Base-by-base conservation (phyloP, 2,888 invertebrate genomes). In the Bruchidius siliquastri region DNA sequence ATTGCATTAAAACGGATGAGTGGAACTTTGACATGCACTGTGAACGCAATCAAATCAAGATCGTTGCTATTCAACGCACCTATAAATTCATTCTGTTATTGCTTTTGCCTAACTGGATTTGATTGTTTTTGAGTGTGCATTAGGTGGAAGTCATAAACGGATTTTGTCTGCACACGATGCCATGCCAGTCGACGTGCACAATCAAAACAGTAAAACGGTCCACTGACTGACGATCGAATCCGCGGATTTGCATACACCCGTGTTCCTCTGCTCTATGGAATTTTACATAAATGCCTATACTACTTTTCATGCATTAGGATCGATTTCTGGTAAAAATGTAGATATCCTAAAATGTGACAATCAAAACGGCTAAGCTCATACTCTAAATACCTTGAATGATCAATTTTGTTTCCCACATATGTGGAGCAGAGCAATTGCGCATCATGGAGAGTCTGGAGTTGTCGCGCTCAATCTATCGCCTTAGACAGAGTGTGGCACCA, bases 131-230 rank as follows among this genome's bases (percentile, higher is more conserved):
- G 77, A 75, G 70, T 79, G 79, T 76, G 79, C 80, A 79, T 78
- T 79, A 79, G 77, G 81, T 79, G 80, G 79, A 78, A 80, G 77
- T 77, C 80, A 79, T 80, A 81, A 81, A 80, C 77, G 80, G 80
- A 80, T 81, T 81, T 81, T 80, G 79, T 80, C 77, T 76, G 78
- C 78, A 80, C 78, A 81, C 79, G 79, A 49, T 49, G 49, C 49
- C 49, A 49, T 18, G 49, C 49, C 49, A 49, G 49, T 49, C 18
- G 49, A 49, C 80, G 80, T 78, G 79, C 77, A 78, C 80, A 77
- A 79, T 79, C 80, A 76, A 76, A 71, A 77, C 77, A 77, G 76
- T 79, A 77, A 77, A 77, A 49, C 49, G 49, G 49, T 49, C 49
- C 49, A 49, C 8, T 49, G 49, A 13, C 49, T 49, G 49, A 49